phyloP scores from a whole-genome alignment of 2,797 vertebrate species.

The Macrochelys suwanniensis region DNA sequence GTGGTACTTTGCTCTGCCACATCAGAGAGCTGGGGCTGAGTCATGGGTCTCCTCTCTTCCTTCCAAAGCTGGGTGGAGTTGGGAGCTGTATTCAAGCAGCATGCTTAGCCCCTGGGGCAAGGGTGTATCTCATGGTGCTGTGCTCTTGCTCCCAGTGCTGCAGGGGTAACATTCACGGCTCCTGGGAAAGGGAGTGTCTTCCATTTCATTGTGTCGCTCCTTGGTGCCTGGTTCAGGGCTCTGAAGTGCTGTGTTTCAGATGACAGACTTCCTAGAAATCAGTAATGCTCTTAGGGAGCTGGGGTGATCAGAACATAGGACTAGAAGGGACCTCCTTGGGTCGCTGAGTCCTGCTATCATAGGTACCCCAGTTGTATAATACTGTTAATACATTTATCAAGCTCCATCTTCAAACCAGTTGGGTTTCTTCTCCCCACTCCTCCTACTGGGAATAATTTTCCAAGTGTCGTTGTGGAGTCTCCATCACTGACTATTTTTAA shows the following conservation, averaged over 20 bases:
- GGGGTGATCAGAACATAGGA: neutral
- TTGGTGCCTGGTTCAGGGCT: neutral
- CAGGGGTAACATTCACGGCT: neutral
- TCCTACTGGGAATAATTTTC: neutral
- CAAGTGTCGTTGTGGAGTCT: no score
- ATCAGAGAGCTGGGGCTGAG: constrained; percentile 58
- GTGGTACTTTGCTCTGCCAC: constrained; percentile 56
- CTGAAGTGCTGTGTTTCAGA: neutral
- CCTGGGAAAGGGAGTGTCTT: neutral
- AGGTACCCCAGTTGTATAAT: neutral
- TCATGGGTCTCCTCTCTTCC: constrained; percentile 53
- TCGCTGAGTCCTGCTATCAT: neutral
- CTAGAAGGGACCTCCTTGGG: neutral
- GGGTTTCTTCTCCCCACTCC: neutral
- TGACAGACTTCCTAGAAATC: neutral
- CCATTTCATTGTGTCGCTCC: neutral
- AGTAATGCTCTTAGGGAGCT: neutral
- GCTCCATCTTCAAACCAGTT: neutral
- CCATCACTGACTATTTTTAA: no score
- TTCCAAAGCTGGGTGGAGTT: constrained; percentile 60
- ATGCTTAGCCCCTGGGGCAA: neutral
- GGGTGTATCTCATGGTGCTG: neutral
- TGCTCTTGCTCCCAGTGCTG: neutral
- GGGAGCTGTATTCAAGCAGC: neutral
- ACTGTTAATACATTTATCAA: neutral